Evolutionary conservation across 2,888 invertebrate species (phyloP), one percentile per base, ranked within the genome.

Genomic region (Zelleria hepariella): DNA sequence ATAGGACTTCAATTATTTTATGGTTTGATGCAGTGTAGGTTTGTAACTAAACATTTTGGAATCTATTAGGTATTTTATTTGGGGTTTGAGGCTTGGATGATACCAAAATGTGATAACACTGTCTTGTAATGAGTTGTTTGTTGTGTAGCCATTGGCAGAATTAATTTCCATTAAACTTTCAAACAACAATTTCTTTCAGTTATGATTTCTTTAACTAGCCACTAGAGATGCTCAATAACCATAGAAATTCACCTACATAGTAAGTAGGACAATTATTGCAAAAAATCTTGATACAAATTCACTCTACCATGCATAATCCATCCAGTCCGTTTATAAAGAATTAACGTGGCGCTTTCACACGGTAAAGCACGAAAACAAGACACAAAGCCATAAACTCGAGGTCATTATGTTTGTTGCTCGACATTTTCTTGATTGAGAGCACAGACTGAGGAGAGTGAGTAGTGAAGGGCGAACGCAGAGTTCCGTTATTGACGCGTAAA

Each of bases 381-480:
- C 71, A 70, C 71, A 69, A 72, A 66, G 64, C 64, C 61, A 54
- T 62, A 67, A 64, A 71, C 73, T 81, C 78, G 86, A 86, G 86
- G 86, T 86, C 86, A 84, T 71, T 74, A 74, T 72, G n/a, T n/a
- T 80, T 55, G 24, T 57, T 47, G 25, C 77, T 78, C 81, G 80
- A 81, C 80, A 80, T 83, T 82, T 82, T 83, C 76, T 78, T 78
- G 78, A 80, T 83, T 77, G 68, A 70, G 69, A 66, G 69, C 67
- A 61, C 65, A 60, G 60, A 80, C n/a, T n/a, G n/a, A n/a, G n/a
- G n/a, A n/a, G n/a, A n/a, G n/a, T n/a, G n/a, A n/a, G n/a, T n/a
- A n/a, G 80, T 80, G 82, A 82, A 82, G 80, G 86, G 82, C 73
- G 71, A 72, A 67, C 62, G 25, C 10, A 42, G 23, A 64, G 64